Percentiles rank a stretch among this genome's conserved stretches.
Evolutionary conservation across 1,140 invertebrate genomes (phyloP).

Genomic region (Oryctes rhinoceros): DNA sequence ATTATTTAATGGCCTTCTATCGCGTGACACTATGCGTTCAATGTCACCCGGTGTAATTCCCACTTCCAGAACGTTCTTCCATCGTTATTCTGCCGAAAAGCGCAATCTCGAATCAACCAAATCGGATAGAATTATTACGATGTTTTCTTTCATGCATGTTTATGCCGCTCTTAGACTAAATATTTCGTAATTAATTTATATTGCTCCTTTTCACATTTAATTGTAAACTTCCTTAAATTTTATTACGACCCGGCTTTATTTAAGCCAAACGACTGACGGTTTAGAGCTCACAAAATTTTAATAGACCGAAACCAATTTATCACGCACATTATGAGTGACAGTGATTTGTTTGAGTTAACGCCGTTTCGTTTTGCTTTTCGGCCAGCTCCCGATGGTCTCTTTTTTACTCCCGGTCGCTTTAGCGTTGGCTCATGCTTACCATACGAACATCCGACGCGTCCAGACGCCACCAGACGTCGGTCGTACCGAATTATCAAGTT

Average conservation of each 20-base stretch:
- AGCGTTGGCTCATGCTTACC: not conserved
- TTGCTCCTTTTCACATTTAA: not conserved
- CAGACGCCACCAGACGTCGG: constrained; percentile 19
- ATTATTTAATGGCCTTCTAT: too few species aligned
- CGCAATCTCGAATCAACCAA: too few species aligned
- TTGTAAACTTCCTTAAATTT: too few species aligned
- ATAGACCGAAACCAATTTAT: constrained; percentile 14
- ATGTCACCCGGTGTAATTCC: too few species aligned
- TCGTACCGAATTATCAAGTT: constrained; percentile 6
- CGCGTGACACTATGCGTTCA: too few species aligned
- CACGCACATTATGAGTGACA: not conserved
- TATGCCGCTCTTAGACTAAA: too few species aligned
- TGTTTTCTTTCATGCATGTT: too few species aligned
- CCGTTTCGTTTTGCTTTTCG: constrained; percentile 17
- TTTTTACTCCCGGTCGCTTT: not conserved
- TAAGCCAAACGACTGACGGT: not conserved
- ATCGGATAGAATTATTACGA: too few species aligned
- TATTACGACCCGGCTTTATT: not conserved
- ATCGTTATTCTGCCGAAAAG: too few species aligned
- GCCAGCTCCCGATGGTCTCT: not conserved
- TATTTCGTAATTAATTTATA: too few species aligned
- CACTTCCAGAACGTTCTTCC: too few species aligned
- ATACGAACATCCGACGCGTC: not conserved
- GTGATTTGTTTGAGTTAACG: constrained; percentile 18
- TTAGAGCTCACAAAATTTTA: constrained; percentile 15